Base-by-base conservation (phyloP, 2,797 vertebrate genomes). In the Phoebastria nigripes region DNA sequence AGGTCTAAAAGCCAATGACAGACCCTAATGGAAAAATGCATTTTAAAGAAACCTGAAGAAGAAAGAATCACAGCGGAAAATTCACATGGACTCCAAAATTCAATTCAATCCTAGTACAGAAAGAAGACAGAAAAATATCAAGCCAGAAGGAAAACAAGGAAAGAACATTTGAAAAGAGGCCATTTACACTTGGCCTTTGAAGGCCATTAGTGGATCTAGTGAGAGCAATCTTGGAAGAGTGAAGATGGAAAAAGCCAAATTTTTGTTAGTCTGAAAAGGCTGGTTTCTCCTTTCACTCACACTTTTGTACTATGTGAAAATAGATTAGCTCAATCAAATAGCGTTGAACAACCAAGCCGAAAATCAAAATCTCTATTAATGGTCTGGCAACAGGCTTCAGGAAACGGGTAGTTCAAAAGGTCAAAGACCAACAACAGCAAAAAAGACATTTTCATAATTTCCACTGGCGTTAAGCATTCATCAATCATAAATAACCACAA, bases 291-390 rank as follows among this genome's bases (percentile, higher is more conserved):
- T 93, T 81, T 89, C 72, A 58, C 55, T 74, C 71, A 67, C 11
- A 31, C 33, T 89, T 89, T 39, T 81, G 29, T 12, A 66, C 35
- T 85, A 63, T 4, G 19, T 71, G 42, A 92, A 93, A 92, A 80
- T 0, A 86, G 41, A 61, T 85, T 49, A 88, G 8, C 33, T 91
- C 46, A 56, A 91, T 55, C 49, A 54, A 91, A 62, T 2, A 89
- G 26, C 15, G 18, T n/a, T 76, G 69, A 80, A 83, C 26, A 71
- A 74, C 42, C 16, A 85, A 83, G 61, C 6, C 12, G 42, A 95
- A 95, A 92, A 90, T 80, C 39, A 93, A 87, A 91, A 88, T 39
- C 44, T 52, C 77, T 65, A 93, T 83, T 87, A 96, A 85, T 47
- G 33, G 37, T 83, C 69, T 89, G 87, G 84, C 65, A 94, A 88